Conservation (phyloP, 2,113 vertebrate species). For the Pomatorhinus ruficollis region DNA sequence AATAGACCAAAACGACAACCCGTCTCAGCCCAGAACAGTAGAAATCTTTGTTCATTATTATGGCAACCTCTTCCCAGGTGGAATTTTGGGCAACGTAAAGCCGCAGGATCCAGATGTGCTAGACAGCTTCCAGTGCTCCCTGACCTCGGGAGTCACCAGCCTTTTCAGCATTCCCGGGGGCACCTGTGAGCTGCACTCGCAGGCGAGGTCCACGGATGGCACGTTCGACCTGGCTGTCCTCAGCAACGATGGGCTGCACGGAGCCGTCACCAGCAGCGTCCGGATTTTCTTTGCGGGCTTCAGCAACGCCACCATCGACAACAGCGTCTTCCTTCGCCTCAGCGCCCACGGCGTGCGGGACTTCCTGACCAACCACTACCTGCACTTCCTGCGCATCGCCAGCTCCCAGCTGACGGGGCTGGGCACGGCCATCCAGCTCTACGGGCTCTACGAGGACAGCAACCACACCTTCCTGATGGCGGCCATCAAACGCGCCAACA, state of each 20-base stretch:
- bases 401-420: constrained; percentile 90
- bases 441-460: constrained; percentile 84
- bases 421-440: constrained; percentile 89
- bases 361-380: constrained; percentile 92
- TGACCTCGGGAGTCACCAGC: constrained; percentile 84
- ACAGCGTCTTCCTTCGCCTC: constrained; percentile 90
- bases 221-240: constrained; percentile 87
- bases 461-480: constrained; percentile 91
- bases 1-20: constrained; percentile 95
- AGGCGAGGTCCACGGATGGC: constrained; percentile 87
- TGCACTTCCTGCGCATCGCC: constrained; percentile 89
- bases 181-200: constrained; percentile 87
- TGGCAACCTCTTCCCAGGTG: constrained; percentile 91
- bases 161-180: constrained; percentile 88
- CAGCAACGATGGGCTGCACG: constrained; percentile 88
- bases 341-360: constrained; percentile 75
- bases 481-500: constrained; percentile 83
- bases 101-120: constrained; percentile 92
- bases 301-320: constrained; percentile 89
- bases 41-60: constrained; percentile 95
- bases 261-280: constrained; percentile 84
- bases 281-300: constrained; percentile 88
- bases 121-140: constrained; percentile 91
- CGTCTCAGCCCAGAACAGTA: constrained; percentile 87
- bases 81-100: constrained; percentile 87